phyloP scores from a whole-genome alignment of 2,797 vertebrate species.

The Carcharodon carcharias region DNA sequence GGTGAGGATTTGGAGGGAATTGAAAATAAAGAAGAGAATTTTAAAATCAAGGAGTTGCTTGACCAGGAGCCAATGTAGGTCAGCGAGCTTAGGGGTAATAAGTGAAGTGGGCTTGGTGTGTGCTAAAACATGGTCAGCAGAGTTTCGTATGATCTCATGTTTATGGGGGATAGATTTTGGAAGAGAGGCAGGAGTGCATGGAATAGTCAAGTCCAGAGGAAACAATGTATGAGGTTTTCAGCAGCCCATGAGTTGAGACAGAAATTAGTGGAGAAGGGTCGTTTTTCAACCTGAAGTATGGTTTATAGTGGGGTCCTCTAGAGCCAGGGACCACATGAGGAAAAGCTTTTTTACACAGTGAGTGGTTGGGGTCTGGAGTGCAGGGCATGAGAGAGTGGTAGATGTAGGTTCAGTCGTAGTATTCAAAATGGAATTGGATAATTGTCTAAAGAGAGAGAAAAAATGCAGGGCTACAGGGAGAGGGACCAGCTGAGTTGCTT shows the following conservation, averaged over 20 bases:
- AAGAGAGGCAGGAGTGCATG: not conserved
- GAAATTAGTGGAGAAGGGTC: too few species aligned
- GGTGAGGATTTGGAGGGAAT: not conserved
- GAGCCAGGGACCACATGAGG: too few species aligned
- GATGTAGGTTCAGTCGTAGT: too few species aligned
- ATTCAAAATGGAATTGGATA: not conserved
- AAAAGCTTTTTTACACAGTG: too few species aligned
- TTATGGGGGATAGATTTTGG: not conserved
- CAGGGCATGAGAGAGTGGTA: too few species aligned
- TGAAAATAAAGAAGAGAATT: not conserved
- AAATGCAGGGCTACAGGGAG: not conserved
- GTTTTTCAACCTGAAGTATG: too few species aligned
- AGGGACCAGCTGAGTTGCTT: not conserved
- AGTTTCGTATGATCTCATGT: not conserved
- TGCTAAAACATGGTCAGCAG: too few species aligned
- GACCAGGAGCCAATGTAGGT: not conserved
- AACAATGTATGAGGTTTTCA: not conserved
- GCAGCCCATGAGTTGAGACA: not conserved
- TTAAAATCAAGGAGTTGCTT: not conserved
- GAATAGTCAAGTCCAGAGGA: not conserved
- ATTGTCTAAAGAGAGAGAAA: not conserved
- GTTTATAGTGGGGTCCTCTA: too few species aligned
- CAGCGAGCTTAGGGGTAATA: not conserved
- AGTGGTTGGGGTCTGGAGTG: too few species aligned
- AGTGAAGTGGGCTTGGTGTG: not conserved